Percentiles rank a stretch among this genome's conserved stretches.
Evolutionary conservation across 2,888 invertebrate species (phyloP).

Genomic region (Argynnis bischoffii): DNA sequence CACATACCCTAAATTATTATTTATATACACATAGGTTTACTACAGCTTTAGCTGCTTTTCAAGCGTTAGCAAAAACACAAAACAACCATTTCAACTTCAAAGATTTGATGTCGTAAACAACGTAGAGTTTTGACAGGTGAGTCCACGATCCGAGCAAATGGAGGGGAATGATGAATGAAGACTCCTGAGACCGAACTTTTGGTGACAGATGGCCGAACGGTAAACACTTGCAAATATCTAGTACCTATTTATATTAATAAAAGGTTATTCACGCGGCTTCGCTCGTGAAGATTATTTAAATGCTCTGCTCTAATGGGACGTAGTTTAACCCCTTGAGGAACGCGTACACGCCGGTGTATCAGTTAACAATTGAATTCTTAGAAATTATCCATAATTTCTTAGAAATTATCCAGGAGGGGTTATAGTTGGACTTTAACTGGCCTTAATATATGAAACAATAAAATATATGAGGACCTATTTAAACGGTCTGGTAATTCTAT

Average conservation of each 20-base stretch:
- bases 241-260: conserved; percentile 14
- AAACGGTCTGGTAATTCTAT: too few species aligned
- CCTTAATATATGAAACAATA: too few species aligned
- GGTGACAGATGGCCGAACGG: conserved; percentile 40
- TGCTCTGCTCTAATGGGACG: neutral
- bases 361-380: too few species aligned
- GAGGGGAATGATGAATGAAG: conserved; percentile 37
- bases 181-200: conserved; percentile 37
- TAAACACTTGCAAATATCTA: conserved; percentile 19
- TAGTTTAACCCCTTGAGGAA: too few species aligned
- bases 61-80: neutral
- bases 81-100: conserved; percentile 20
- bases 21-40: too few species aligned
- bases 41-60: neutral
- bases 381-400: too few species aligned
- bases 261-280: conserved; percentile 12
- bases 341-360: too few species aligned
- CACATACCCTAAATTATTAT: too few species aligned
- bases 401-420: too few species aligned
- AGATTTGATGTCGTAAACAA: conserved; percentile 36
- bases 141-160: conserved; percentile 34
- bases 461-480: too few species aligned
- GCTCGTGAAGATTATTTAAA: neutral
- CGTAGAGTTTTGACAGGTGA: conserved; percentile 40
- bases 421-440: too few species aligned